Base-by-base conservation (phyloP, 2,888 invertebrate genomes). In the Melanostoma scalare region DNA sequence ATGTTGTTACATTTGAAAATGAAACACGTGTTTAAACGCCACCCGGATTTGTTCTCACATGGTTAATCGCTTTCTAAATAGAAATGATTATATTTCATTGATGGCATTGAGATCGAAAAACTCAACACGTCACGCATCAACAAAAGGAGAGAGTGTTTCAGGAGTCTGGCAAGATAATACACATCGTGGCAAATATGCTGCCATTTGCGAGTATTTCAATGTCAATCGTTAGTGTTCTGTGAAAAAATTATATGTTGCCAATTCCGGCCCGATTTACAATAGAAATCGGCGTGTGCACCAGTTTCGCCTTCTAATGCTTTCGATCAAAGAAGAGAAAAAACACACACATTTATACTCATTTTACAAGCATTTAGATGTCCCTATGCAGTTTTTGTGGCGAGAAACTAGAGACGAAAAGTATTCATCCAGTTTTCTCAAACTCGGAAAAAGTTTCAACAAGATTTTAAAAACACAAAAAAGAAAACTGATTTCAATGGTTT, bases 171-270 rank as follows among this genome's bases (percentile, higher is more conserved):
- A 61, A 52, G 78, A 78, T 67, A 67, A 67, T 55, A 20, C 65
- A 67, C 60, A 72, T 60, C 53, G 56, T 72, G 53, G 6, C 58
- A 72, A 78, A 78, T 65, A 71, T 78, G 65, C 65, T 71, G 71
- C 65, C 63, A 46, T 65, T 58, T 67, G 71, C 52, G 44, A 46
- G 9, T 46, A 4, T 3, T 10, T 38, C 53, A 61, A 44, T 53
- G 6, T 46, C 44, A 46, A 4, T 20, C 20, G 1, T 20, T 20
- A 20, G 33, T 10, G 52, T 40, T 53, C 67, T 38, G 35, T 30
- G 53, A 53, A 58, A 67, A 63, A 71, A 63, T 20, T 20, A 20
- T 20, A 20, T 20, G 20, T 20, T 20, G 20, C 20, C 20, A 20
- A 20, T 20, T 20, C 20, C 20, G 44, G 3, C 3, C 10, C 10